Evolutionary conservation across 2,888 invertebrate species (phyloP).

Genomic region (Ametastegia equiseti): DNA sequence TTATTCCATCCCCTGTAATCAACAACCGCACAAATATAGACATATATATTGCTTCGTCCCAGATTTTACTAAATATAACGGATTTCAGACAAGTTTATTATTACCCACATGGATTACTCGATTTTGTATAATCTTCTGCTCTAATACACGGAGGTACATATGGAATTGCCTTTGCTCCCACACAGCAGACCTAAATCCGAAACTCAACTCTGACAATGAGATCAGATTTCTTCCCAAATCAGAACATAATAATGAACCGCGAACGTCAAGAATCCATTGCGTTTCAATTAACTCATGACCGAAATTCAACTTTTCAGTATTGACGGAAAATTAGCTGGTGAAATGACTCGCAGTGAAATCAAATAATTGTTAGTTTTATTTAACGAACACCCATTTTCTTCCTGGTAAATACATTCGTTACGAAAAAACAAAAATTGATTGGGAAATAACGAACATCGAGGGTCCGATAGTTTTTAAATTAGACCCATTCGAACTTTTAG

Average conservation of each 20-base stretch:
- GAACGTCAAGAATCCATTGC: too few relatives aligned
- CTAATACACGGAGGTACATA: too few relatives aligned
- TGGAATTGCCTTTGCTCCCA: too few relatives aligned
- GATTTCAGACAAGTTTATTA: neutral
- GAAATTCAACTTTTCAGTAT: too few relatives aligned
- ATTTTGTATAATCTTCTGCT: too few relatives aligned
- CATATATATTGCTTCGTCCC: neutral
- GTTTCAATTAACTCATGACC: conserved; percentile 11
- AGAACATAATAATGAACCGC: too few relatives aligned
- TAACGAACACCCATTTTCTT: neutral
- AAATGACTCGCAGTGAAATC: too few relatives aligned
- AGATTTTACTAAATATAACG: neutral
- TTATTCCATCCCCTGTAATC: neutral
- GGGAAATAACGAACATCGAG: neutral
- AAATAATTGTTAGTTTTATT: too few relatives aligned
- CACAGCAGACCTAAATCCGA: too few relatives aligned
- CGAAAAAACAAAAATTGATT: neutral
- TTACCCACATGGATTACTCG: too few relatives aligned
- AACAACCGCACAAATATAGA: too few relatives aligned
- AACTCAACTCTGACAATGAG: neutral
- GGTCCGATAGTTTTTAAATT: neutral
- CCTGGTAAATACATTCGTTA: neutral
- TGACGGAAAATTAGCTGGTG: too few relatives aligned
- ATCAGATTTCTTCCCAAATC: neutral
- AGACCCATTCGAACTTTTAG: neutral